Conservation (phyloP, 2,888 invertebrate species). For the Nomada hirtipes region DNA sequence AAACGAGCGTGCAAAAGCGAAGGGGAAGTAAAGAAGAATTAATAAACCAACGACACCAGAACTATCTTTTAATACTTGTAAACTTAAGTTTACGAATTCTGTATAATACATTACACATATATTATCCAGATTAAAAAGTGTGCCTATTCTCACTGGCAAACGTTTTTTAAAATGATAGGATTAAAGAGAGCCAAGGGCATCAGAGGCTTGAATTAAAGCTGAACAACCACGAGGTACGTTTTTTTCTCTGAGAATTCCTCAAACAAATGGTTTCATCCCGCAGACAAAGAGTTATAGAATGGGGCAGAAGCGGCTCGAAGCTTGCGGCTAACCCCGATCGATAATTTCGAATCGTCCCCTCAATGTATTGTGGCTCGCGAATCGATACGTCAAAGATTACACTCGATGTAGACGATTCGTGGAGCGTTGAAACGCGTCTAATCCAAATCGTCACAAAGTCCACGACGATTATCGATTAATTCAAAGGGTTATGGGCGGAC, state of each 20-base stretch:
- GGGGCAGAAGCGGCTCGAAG: conserved; percentile 25
- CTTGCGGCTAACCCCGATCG: conserved; percentile 20
- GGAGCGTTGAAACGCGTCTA: conserved; percentile 7
- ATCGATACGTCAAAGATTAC: conserved; percentile 45
- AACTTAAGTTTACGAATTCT: no score
- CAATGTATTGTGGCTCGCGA: background rate
- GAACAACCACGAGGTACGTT: background rate
- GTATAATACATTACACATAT: no score
- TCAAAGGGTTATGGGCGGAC: background rate
- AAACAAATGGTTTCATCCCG: background rate
- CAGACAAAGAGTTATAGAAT: conserved; percentile 3
- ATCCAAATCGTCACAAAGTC: conserved; percentile 6
- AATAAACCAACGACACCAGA: no score
- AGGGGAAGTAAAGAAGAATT: no score
- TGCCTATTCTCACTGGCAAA: no score
- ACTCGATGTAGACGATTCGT: background rate
- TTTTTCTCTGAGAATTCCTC: conserved; percentile 3
- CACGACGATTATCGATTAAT: conserved; percentile 15
- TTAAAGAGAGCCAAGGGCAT: conserved; percentile 7
- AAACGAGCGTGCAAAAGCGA: no score
- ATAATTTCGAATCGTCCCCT: conserved; percentile 26
- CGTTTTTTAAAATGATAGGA: background rate
- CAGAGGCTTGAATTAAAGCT: conserved; percentile 22
- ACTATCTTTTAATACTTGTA: no score
- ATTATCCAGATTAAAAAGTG: no score